Evolutionary conservation across 2,113 vertebrate species (phyloP), one percentile per base, ranked within the genome.

Genomic region (Herpetotheres cachinnans): DNA sequence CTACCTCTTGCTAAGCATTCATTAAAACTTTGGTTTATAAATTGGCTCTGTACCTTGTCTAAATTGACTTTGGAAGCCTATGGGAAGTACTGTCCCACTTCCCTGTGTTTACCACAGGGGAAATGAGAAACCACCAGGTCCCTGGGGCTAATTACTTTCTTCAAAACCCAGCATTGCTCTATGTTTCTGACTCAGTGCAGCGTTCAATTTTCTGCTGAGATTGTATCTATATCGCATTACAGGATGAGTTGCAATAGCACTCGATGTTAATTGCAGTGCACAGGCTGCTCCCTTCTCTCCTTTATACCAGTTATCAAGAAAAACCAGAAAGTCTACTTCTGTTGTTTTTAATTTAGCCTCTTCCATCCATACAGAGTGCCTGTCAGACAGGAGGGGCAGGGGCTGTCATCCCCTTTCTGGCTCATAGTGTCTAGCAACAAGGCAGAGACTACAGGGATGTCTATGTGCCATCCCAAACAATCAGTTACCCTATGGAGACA

Each of bases 291-390:
- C 95, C 83, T 94, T 85, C 86, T 90, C 89, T 93, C 76, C 83
- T 97, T 87, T 93, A 71, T 56, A 86, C 59, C 82, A 95, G 94
- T 86, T 93, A 96, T 94, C 96, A 97, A 92, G 97, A 97, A 97
- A 97, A 97, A 97, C 95, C 65, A 49, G 96, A 93, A 95, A 94
- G 66, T 81, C 93, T 88, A n/a, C 85, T 90, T 87, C 52, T 88
- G 58, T 69, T 93, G 73, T 18, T 91, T 94, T 96, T 96, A 94
- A 95, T 95, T 92, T 90, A 95, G 79, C 54, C 83, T 95, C 91
- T 90, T 95, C 85, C 76, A 91, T 86, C 76, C 72, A 77, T 46
- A 42, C 42, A 42, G 38, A 72, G 22, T 42, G 69, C 85, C 82
- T 92, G 91, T 76, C 94, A 96, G 89, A 91, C 82, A 84, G 65